Percentiles rank a stretch among this genome's conserved stretches.
Evolutionary conservation across 1,140 invertebrate species (phyloP).

Genomic region (Chrysomallon squamiferum): DNA sequence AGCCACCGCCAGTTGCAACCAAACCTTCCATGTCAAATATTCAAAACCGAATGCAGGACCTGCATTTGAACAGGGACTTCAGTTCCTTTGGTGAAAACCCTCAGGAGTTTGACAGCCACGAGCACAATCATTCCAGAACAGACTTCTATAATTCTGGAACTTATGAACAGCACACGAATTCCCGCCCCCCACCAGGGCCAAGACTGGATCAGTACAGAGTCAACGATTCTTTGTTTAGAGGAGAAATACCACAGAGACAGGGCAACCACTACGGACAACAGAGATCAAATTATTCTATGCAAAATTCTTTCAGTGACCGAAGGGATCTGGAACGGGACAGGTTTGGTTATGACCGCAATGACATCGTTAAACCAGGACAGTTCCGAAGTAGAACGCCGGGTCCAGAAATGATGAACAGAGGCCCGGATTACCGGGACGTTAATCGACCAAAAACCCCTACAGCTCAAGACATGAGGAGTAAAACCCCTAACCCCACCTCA

Average conservation of each 20-base stretch:
- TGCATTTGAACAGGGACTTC: constrained; percentile 33
- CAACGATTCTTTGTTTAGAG: constrained; percentile 13
- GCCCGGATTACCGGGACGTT: constrained; percentile 26
- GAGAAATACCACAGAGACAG: neutral
- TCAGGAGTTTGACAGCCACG: constrained; percentile 18
- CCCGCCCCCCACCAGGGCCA: constrained; percentile 45
- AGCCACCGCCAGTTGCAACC: constrained; percentile 5
- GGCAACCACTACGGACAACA: neutral
- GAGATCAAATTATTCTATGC: constrained; percentile 33
- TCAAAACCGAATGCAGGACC: constrained; percentile 24
- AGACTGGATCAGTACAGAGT: constrained; percentile 38
- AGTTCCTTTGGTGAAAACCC: constrained; percentile 14
- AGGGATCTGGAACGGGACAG: constrained; percentile 32
- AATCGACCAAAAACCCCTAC: constrained; percentile 59
- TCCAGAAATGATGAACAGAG: constrained; percentile 57
- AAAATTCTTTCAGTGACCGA: constrained; percentile 18
- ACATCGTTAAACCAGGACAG: constrained; percentile 48
- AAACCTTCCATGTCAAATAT: constrained; percentile 9
- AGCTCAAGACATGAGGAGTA: constrained; percentile 57
- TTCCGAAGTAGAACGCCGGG: constrained; percentile 61
- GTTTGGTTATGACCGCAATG: constrained; percentile 25
- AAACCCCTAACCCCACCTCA: constrained; percentile 31
- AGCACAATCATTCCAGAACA: constrained; percentile 35
- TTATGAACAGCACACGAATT: constrained; percentile 22
- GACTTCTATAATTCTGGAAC: constrained; percentile 29